phyloP scores from a whole-genome alignment of 2,888 invertebrate species.

The Drosophila ezoana region DNA sequence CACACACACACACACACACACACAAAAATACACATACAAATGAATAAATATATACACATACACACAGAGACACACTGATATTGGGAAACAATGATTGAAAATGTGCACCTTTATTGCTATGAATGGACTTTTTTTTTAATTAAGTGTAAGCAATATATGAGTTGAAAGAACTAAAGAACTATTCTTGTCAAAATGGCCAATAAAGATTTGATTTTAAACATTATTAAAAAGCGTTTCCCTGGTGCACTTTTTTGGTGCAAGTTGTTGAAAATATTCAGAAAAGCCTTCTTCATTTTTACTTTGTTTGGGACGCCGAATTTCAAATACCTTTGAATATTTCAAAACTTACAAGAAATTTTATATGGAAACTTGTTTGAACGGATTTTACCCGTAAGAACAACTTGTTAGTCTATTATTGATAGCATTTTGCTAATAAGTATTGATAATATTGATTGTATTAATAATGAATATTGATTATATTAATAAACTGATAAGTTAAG shows the following conservation, averaged over 20 bases:
- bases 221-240: neutral
- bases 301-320: too few relatives aligned
- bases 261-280: neutral
- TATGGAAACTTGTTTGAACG: too few relatives aligned
- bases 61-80: slow-evolving; percentile 19
- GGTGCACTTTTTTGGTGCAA: neutral
- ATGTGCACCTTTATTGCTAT: slow-evolving; percentile 61
- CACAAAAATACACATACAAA: neutral
- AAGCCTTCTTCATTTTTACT: too few relatives aligned
- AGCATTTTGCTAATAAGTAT: too few relatives aligned
- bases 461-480: too few relatives aligned
- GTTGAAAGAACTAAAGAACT: slow-evolving; percentile 69
- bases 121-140: slow-evolving; percentile 51
- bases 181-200: slow-evolving; percentile 85
- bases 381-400: too few relatives aligned
- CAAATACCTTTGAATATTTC: too few relatives aligned
- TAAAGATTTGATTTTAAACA: slow-evolving; percentile 76
- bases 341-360: too few relatives aligned
- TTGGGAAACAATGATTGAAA: slow-evolving; percentile 43
- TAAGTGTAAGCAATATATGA: slow-evolving; percentile 52
- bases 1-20: neutral
- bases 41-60: neutral
- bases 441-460: too few relatives aligned
- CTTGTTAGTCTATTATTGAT: too few relatives aligned
- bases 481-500: too few relatives aligned